These are phyloP conservation scores for Crotalus horridus DNA, from an alignment of 2,113 vertebrate species.

Conservation along the genomic window DNA sequence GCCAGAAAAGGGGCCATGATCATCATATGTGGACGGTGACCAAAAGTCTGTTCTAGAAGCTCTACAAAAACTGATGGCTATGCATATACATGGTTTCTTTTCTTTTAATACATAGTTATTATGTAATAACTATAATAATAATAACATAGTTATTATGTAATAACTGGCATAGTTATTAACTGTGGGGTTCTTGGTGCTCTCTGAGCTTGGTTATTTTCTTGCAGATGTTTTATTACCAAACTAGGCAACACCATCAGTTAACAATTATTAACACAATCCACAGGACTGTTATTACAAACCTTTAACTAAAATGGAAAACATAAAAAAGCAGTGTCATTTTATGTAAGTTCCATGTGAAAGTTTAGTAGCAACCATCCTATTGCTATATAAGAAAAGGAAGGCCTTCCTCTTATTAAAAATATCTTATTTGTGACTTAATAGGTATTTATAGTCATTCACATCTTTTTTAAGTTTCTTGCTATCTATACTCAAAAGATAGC, in stretches of 20 bases:
- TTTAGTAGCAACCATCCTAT: background rate
- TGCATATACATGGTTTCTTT: background rate
- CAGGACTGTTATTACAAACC: background rate
- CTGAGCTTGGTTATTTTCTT: too few species aligned
- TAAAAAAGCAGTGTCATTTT: background rate
- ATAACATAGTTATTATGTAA: too few species aligned
- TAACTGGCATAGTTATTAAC: too few species aligned
- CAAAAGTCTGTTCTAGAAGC: background rate
- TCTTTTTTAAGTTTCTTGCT: background rate
- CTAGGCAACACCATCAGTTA: too few species aligned
- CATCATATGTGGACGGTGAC: background rate
- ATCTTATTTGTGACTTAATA: background rate
- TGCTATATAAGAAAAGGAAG: background rate
- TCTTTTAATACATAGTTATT: background rate
- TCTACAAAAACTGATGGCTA: background rate
- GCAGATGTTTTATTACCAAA: too few species aligned
- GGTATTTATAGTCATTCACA: background rate
- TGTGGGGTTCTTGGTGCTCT: too few species aligned
- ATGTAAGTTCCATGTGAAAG: too few species aligned
- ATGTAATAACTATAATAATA: too few species aligned
- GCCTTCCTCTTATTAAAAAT: background rate
- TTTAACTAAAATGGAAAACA: background rate
- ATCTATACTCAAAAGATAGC: constrained; percentile 3
- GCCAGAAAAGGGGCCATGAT: background rate
- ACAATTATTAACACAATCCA: background rate